Evolutionary conservation across 2,113 vertebrate genomes (phyloP).

Genomic region (Micromys minutus): DNA sequence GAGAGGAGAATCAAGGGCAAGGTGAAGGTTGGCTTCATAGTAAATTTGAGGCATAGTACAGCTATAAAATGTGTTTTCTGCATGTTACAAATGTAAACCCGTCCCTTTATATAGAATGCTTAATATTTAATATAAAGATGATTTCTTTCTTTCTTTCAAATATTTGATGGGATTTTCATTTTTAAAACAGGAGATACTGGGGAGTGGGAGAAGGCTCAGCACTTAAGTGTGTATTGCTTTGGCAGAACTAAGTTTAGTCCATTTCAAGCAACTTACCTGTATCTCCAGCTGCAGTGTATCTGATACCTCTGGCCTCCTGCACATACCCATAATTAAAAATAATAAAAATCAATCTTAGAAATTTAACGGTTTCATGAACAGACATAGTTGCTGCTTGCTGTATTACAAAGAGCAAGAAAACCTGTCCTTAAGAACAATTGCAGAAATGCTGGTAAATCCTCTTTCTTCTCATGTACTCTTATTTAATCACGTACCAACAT

Average conservation of each 20-base stretch:
- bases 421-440: background rate
- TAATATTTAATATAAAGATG: background rate
- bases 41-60: background rate
- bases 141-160: background rate
- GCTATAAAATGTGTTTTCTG: conserved; percentile 1
- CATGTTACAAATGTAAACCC: background rate
- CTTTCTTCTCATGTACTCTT: background rate
- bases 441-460: background rate
- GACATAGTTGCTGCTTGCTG: background rate
- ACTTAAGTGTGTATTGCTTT: background rate
- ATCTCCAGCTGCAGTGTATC: background rate
- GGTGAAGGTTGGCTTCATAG: background rate
- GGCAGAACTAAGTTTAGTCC: background rate
- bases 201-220: too few relatives aligned
- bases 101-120: background rate
- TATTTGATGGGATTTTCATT: background rate
- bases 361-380: background rate
- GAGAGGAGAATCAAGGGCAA: too few relatives aligned
- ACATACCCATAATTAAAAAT: background rate
- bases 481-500: background rate
- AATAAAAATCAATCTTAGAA: background rate
- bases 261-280: background rate
- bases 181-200: background rate
- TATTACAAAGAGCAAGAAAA: background rate
- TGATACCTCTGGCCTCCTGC: background rate